Base-by-base conservation (phyloP, 2,113 vertebrate species). In the Lepisosteus oculatus region DNA sequence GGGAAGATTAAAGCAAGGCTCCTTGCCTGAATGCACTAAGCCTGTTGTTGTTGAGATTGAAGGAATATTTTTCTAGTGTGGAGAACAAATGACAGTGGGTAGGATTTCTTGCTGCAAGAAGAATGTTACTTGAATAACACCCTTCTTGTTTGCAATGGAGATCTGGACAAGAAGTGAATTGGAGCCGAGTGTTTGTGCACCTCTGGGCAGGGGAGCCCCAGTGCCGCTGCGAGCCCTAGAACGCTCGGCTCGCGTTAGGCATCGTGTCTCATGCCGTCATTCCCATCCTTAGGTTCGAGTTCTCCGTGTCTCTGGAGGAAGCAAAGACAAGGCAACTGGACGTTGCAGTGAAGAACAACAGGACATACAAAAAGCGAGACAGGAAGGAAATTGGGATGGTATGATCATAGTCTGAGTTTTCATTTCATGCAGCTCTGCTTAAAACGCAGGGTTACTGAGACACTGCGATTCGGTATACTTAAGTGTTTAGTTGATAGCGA, bases 371-470 rank as follows among this genome's bases (percentile, higher is more conserved):
- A 77, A 93, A 89, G 9, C 90, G 94, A 63, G 92, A 96, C 61
- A 93, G 92, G 43, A 97, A 95, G 74, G 96, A 98, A 80, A 88
- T 99, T 70, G 96, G 97, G 72, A 96, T 89, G 85, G 96, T 99
- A 81, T 84, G 84, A 83, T 51, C 9, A 9, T 51, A 6, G 59
- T 42, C 3, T 67, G 41, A 9, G 3, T 29, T 64, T 14, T 61
- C 59, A 61, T 61, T 8, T 14, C 6, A 29, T 61, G 6, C 59
- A 15, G 14, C 59, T 8, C 29, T 29, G 29, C 29, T 29, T 29
- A 29, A 29, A 29, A 29, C 29, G 2, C 29, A 29, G 29, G 29
- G 15, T 15, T 13, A n/a, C 13, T 55, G 80, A 44, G 63, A 17
- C 17, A 0, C 43, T 45, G 41, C 41, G 54, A 4, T n/a, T 6